Conservation (phyloP, 2,113 vertebrate species). For the Illadopsis cleaveri region DNA sequence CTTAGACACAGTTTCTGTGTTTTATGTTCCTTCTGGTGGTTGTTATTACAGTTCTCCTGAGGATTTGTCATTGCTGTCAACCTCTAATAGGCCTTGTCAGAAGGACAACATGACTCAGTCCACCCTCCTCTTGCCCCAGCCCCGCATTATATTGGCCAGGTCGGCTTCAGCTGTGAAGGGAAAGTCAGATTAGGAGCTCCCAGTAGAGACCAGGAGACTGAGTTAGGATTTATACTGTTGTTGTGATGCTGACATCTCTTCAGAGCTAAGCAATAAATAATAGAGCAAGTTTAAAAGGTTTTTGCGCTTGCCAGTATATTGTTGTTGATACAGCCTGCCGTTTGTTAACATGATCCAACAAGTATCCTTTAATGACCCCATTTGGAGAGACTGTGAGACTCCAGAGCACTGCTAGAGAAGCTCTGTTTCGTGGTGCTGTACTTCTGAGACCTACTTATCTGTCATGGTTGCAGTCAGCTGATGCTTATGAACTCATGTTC, state of each 20-base stretch:
- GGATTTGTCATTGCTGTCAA: neutral
- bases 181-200: neutral
- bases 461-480: neutral
- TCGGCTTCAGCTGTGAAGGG: neutral
- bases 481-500: neutral
- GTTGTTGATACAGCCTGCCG: neutral
- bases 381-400: neutral
- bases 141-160: neutral
- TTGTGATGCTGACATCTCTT: neutral
- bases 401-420: neutral
- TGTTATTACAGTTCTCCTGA: neutral
- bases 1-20: neutral
- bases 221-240: neutral
- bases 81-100: neutral
- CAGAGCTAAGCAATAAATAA: neutral
- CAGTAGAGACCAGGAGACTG: neutral
- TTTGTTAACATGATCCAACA: neutral
- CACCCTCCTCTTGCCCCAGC: neutral
- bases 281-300: neutral
- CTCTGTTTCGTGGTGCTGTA: neutral
- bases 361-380: neutral
- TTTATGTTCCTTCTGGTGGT: neutral
- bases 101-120: neutral
- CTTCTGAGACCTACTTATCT: neutral
- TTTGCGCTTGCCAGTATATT: conserved; percentile 8